Evolutionary conservation across 2,797 vertebrate genomes (phyloP), one percentile per base, ranked within the genome.

Genomic region (Apogon hyalosoma): DNA sequence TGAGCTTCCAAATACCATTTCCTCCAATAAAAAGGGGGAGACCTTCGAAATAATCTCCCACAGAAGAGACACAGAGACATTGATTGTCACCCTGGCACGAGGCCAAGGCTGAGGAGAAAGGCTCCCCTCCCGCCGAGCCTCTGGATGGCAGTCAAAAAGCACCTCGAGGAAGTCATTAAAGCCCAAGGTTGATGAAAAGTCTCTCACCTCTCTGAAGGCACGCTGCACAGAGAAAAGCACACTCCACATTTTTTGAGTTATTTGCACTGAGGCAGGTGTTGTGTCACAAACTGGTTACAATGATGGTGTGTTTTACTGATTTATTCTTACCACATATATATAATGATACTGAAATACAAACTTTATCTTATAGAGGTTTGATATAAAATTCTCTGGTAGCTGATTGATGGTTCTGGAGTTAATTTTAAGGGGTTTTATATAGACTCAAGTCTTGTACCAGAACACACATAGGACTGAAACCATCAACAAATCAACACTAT

Each of bases 31-130:
- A 95, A 94, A 92, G 73, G 75, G 72, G 74, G 91, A 85, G 87
- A 90, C 79, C 83, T 85, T 87, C 81, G 83, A 91, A 94, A 92
- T 93, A 94, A 94, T 94, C 91, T 94, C 89, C 76, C 80, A 86
- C 90, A 56, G 87, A 94, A 91, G 92, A 94, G 91, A 89, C 90
- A 89, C 89, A 86, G 83, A 88, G 90, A 90, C 87, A 73, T 92
- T 94, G 95, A 96, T 92, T 95, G 94, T 95, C 94, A 93, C 80
- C 33, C 90, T 96, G 96, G 95, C 94, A 81, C 80, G 3, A 68
- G 87, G 93, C 94, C 95, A 96, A 93, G 69, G 45, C 71, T 43
- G 46, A 52, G 81, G 82, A 92, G 85, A 90, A 88, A 87, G 70
- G 46, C 76, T 40, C 79, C 63, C 61, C 61, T 61, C 80, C 61